Conservation (phyloP, 92 coral and sea anemone genomes). For the Epizoanthus scotinus region DNA sequence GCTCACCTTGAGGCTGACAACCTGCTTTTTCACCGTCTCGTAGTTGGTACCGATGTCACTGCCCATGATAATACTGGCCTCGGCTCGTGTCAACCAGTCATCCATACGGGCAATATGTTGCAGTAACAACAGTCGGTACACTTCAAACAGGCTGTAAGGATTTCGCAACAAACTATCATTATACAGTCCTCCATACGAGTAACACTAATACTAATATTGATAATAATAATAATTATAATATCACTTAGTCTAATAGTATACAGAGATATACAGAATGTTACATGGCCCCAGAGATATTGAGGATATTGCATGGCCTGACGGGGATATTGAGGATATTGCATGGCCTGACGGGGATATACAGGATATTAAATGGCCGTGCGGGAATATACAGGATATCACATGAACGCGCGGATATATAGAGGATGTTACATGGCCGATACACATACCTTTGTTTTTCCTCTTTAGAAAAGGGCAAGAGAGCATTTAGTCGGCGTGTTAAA, state of each 20-base stretch:
- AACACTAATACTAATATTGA: neutral
- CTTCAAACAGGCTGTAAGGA: slow-evolving; percentile 24
- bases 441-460: slow-evolving; percentile 31
- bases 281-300: too few relatives aligned
- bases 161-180: neutral
- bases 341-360: too few relatives aligned
- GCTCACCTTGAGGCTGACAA: slow-evolving; percentile 83
- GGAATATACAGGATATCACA: too few relatives aligned
- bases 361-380: too few relatives aligned
- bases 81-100: slow-evolving; percentile 34
- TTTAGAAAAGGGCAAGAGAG: slow-evolving; percentile 15
- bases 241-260: too few relatives aligned
- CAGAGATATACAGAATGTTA: too few relatives aligned
- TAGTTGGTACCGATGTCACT: slow-evolving; percentile 65
- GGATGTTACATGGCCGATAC: too few relatives aligned
- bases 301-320: too few relatives aligned
- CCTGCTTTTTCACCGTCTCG: slow-evolving; percentile 73
- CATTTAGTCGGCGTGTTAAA: neutral
- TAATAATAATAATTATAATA: neutral
- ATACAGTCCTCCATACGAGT: neutral
- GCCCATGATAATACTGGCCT: neutral
- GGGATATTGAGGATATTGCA: too few relatives aligned
- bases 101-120: slow-evolving; percentile 43
- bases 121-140: slow-evolving; percentile 26
- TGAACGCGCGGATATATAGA: too few relatives aligned